Conservation (phyloP, 1,140 invertebrate genomes). For the Drosophila suzukii region DNA sequence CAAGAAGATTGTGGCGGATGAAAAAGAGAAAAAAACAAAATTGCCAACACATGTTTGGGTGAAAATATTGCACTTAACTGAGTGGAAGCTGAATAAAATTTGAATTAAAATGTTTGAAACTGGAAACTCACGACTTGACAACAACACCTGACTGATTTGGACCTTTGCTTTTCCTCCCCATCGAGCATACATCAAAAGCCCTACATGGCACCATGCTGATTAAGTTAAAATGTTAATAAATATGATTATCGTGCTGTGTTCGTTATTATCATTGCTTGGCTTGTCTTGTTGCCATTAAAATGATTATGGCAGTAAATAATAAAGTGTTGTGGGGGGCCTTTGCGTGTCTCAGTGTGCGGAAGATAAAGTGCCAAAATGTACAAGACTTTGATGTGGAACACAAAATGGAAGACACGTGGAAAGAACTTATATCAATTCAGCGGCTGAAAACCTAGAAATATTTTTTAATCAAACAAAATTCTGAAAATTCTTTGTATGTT, state of each 20-base stretch:
- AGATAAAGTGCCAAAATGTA: constrained; percentile 12
- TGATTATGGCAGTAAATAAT: constrained; percentile 78
- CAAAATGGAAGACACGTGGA: constrained; percentile 27
- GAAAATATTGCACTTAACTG: constrained; percentile 43
- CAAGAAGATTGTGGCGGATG: constrained; percentile 5
- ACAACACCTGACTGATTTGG: constrained; percentile 45
- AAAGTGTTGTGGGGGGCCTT: constrained; percentile 43
- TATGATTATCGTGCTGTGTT: constrained; percentile 65
- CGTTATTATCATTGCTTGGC: constrained; percentile 15
- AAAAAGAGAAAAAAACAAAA: constrained; percentile 7
- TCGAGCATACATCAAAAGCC: constrained; percentile 37
- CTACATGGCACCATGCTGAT: constrained; percentile 42
- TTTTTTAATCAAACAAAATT: background rate
- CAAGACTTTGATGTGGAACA: constrained; percentile 4
- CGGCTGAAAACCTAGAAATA: background rate
- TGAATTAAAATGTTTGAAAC: constrained; percentile 54
- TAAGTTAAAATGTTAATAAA: constrained; percentile 78
- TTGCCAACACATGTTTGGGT: constrained; percentile 25
- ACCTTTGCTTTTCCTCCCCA: background rate
- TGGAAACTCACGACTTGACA: constrained; percentile 4
- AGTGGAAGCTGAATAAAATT: constrained; percentile 48
- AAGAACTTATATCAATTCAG: constrained; percentile 5
- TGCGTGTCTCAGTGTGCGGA: background rate
- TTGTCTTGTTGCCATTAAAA: constrained; percentile 59
- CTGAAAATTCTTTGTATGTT: too few relatives aligned